Conservation (phyloP, 2,113 vertebrate genomes). For the Chloropsis cyanopogon region DNA sequence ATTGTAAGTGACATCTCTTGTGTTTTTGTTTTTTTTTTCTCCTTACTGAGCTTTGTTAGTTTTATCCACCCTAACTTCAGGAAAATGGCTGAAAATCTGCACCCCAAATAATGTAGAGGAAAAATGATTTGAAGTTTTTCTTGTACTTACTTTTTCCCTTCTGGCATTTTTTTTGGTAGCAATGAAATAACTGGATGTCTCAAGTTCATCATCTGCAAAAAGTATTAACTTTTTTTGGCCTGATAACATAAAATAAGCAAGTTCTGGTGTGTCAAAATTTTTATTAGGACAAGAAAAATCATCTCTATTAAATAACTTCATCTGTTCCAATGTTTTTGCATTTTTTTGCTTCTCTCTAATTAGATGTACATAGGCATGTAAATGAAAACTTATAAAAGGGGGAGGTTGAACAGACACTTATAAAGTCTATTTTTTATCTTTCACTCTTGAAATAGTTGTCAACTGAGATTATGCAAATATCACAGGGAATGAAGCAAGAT, state of each 20-base stretch:
- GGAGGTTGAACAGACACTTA: not conserved
- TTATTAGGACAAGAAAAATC: not conserved
- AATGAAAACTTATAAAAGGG: not conserved
- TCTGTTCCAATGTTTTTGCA: not conserved
- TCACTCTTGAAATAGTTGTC: not conserved
- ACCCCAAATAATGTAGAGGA: fast-evolving
- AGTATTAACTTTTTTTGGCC: not conserved
- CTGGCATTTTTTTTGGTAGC: not conserved
- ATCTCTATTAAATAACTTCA: not conserved
- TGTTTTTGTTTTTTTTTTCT: not conserved
- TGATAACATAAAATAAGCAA: not conserved
- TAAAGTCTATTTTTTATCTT: not conserved
- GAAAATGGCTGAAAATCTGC: not conserved
- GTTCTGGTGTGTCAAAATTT: not conserved
- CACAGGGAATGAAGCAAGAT: not conserved
- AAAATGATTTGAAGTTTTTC: not conserved
- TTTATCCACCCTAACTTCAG: not conserved
- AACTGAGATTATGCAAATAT: not conserved
- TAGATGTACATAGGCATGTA: not conserved
- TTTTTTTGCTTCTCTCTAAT: not conserved
- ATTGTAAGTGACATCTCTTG: not conserved
- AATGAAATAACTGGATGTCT: not conserved
- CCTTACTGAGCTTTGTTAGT: fast-evolving
- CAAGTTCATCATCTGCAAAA: not conserved
- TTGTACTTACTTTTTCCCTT: not conserved